These are phyloP conservation scores for Ceratina australensis DNA, from an alignment of 1,140 invertebrate genomes.

Conservation along the genomic window DNA sequence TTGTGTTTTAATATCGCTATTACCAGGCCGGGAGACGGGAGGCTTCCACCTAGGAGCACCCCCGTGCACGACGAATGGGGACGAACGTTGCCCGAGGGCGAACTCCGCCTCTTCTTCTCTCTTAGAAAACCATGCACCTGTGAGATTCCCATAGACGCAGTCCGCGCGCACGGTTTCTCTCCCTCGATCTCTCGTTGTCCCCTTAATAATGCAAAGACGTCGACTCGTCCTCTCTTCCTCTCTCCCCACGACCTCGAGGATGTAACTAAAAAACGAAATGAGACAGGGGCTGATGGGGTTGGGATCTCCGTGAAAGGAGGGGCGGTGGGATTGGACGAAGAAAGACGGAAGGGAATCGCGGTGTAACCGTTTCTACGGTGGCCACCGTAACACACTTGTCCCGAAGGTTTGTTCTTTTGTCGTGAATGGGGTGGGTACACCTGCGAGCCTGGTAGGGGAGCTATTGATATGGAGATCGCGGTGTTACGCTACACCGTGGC, in stretches of 20 bases:
- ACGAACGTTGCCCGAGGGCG: slow-evolving; percentile 48
- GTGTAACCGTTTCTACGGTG: slow-evolving; percentile 76
- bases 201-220: slow-evolving; percentile 66
- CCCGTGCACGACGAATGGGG: slow-evolving; percentile 24
- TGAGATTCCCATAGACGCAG: slow-evolving; percentile 76
- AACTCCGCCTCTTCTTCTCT: slow-evolving; percentile 49
- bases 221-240: neutral
- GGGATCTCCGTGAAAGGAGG: neutral
- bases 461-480: slow-evolving; percentile 77
- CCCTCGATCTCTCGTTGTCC: slow-evolving; percentile 64
- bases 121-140: slow-evolving; percentile 76
- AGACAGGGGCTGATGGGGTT: neutral
- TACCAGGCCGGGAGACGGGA: slow-evolving; percentile 50
- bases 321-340: slow-evolving; percentile 39
- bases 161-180: slow-evolving; percentile 53
- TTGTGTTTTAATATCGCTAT: slow-evolving; percentile 78
- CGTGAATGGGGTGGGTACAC: slow-evolving; percentile 73
- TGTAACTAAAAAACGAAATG: slow-evolving; percentile 35
- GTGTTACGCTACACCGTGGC: slow-evolving; percentile 75
- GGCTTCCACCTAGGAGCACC: slow-evolving; percentile 35
- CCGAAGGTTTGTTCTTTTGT: slow-evolving; percentile 70
- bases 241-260: slow-evolving; percentile 8
- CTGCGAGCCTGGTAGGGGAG: slow-evolving; percentile 73
- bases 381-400: slow-evolving; percentile 74
- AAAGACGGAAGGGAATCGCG: slow-evolving; percentile 68